Conservation (phyloP, 2,113 vertebrate species). For the Choloepus hoffmanni region DNA sequence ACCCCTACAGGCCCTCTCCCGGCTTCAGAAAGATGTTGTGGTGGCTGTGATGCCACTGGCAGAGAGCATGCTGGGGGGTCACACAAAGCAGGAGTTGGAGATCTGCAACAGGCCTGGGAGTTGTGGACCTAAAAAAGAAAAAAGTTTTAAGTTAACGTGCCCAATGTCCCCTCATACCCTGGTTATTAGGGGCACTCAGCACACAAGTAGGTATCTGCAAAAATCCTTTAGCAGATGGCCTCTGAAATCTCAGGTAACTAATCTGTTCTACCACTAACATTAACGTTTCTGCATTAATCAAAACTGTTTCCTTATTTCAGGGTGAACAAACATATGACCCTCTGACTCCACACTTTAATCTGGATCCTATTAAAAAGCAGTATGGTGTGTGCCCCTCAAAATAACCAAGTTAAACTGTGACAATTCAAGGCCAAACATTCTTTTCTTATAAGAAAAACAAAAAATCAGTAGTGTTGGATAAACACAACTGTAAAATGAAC, state of each 20-base stretch:
- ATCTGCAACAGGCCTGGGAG: constrained; percentile 85
- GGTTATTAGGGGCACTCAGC: constrained; percentile 83
- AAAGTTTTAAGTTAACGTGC: constrained; percentile 83
- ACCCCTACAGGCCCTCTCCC: constrained; percentile 86
- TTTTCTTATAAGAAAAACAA: constrained; percentile 43
- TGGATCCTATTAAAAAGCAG: constrained; percentile 31
- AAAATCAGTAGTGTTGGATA: constrained; percentile 25
- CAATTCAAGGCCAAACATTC: constrained; percentile 49
- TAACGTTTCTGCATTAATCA: not conserved
- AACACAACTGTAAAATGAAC: constrained; percentile 45
- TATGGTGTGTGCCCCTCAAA: constrained; percentile 79
- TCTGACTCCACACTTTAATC: constrained; percentile 25
- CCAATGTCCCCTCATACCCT: constrained; percentile 72
- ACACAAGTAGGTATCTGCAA: constrained; percentile 68
- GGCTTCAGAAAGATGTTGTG: constrained; percentile 84
- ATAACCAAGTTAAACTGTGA: constrained; percentile 72
- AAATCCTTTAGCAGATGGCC: constrained; percentile 48
- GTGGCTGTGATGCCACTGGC: constrained; percentile 84
- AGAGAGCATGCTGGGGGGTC: constrained; percentile 86
- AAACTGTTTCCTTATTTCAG: not conserved
- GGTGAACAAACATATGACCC: not conserved
- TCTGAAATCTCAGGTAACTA: constrained; percentile 38
- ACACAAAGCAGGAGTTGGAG: constrained; percentile 85
- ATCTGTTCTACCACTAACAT: not conserved
- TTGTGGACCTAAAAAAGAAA: constrained; percentile 85